Conservation (phyloP, 2,888 invertebrate genomes). For the Melipona beecheii region DNA sequence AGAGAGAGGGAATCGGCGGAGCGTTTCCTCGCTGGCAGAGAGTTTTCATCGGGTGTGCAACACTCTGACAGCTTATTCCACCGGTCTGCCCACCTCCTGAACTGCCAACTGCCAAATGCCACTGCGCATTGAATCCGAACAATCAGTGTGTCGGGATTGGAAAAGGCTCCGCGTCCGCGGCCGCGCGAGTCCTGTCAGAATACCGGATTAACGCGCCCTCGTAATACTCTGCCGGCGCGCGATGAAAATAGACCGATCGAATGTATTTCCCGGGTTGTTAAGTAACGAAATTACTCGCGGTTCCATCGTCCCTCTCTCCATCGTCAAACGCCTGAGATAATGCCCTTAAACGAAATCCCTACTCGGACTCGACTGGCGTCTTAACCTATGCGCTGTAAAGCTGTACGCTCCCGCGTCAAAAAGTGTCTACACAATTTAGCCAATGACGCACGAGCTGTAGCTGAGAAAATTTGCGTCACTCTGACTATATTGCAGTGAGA, state of each 20-base stretch:
- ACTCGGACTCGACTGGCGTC: background rate
- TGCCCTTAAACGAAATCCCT: no score
- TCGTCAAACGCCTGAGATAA: background rate
- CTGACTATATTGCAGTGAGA: no score
- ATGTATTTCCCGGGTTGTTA: slow-evolving; percentile 53
- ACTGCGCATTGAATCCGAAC: slow-evolving; percentile 79
- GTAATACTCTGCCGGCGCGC: slow-evolving; percentile 66
- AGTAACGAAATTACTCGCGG: slow-evolving; percentile 55
- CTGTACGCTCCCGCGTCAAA: background rate
- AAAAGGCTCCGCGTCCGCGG: slow-evolving; percentile 62
- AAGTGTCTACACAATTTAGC: background rate
- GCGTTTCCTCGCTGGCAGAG: slow-evolving; percentile 68
- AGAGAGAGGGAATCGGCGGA: slow-evolving; percentile 40
- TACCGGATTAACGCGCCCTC: slow-evolving; percentile 75
- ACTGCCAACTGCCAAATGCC: slow-evolving; percentile 77
- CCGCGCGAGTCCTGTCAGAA: slow-evolving; percentile 67
- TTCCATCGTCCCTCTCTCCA: background rate
- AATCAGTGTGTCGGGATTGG: slow-evolving; percentile 75
- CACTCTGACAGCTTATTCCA: slow-evolving; percentile 80
- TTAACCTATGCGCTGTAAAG: background rate
- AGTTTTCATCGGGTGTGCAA: slow-evolving; percentile 73
- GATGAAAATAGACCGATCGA: slow-evolving; percentile 70
- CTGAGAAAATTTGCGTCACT: no score
- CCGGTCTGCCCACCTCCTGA: slow-evolving; percentile 68
- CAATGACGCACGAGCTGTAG: no score